These are phyloP conservation scores for Herpetotheres cachinnans DNA, from an alignment of 2,113 vertebrate genomes.

Conservation along the genomic window DNA sequence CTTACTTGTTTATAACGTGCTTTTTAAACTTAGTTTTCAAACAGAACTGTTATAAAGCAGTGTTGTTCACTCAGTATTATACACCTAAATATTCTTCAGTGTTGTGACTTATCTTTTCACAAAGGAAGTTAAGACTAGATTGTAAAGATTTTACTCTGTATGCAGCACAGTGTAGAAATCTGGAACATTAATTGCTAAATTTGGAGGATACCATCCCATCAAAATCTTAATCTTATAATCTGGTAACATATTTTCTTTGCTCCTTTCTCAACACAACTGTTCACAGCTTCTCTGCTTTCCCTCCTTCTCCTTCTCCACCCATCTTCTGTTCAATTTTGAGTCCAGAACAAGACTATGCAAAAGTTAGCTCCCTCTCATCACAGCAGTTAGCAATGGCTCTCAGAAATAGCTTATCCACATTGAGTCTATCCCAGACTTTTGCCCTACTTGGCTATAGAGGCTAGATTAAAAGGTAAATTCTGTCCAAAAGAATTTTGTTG, in stretches of 20 bases:
- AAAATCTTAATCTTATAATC: not conserved
- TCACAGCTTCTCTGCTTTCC: not conserved
- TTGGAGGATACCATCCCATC: not conserved
- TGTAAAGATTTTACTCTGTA: not conserved
- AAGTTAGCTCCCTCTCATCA: not conserved
- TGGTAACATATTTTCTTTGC: not conserved
- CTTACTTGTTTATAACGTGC: not conserved
- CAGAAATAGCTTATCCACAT: not conserved
- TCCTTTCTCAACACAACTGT: not conserved
- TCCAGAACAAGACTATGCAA: not conserved
- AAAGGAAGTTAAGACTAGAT: not conserved
- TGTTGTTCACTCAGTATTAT: not conserved
- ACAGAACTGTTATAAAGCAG: not conserved
- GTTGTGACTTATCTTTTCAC: not conserved
- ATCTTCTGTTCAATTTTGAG: not conserved
- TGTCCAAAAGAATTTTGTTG: not conserved
- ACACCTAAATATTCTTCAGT: not conserved
- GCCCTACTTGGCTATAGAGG: not conserved
- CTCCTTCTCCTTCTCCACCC: not conserved
- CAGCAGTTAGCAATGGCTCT: not conserved
- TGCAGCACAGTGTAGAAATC: not conserved
- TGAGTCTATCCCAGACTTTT: not conserved
- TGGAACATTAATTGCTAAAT: not conserved
- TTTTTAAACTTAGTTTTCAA: not conserved
- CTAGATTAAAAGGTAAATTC: not conserved